Conservation (phyloP, 2,797 vertebrate species). For the Syndactyla subalaris region DNA sequence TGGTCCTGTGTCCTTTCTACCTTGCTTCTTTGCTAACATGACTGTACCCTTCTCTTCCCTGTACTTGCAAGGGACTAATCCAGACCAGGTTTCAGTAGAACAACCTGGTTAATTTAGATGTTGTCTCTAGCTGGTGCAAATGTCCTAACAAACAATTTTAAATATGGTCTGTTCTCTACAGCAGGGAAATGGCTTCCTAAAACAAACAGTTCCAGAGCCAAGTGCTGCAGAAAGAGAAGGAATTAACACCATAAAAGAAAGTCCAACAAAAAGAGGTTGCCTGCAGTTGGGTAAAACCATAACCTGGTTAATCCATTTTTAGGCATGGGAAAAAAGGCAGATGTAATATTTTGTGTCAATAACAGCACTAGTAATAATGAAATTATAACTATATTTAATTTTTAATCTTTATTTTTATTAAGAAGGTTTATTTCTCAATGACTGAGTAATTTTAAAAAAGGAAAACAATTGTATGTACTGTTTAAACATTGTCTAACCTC, state of each 20-base stretch:
- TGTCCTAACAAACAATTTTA: conserved; percentile 19
- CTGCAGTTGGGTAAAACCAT: neutral
- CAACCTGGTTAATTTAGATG: neutral
- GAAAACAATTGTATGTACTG: neutral
- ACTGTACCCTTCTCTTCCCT: neutral
- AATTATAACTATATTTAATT: neutral
- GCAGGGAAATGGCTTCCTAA: neutral
- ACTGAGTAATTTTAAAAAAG: neutral
- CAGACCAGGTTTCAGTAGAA: neutral
- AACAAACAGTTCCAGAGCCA: neutral
- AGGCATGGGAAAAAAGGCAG: neutral
- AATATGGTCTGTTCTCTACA: neutral
- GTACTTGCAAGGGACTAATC: neutral
- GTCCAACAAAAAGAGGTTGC: neutral
- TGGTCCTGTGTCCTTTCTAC: neutral
- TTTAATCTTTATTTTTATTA: neutral
- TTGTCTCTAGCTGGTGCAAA: neutral
- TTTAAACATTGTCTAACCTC: neutral
- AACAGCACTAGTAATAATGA: neutral
- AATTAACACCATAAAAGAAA: neutral
- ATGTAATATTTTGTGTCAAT: neutral
- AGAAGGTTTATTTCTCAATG: neutral
- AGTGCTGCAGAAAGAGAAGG: neutral
- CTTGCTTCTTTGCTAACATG: neutral
- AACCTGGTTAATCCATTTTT: neutral